Conservation (phyloP, 2,888 invertebrate species). For the Rutpela maculata region DNA sequence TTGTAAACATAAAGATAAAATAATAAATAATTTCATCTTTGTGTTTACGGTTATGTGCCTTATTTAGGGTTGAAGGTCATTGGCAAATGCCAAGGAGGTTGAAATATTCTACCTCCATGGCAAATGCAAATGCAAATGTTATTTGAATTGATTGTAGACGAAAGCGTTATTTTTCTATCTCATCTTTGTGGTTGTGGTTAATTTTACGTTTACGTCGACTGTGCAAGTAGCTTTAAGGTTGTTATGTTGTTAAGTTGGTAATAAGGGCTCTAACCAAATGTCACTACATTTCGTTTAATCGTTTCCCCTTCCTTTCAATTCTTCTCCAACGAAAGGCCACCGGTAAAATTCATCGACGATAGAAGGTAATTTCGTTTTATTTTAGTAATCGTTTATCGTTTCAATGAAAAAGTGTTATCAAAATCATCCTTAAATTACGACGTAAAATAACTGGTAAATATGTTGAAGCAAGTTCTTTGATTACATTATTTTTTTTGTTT, state of each 20-base stretch:
- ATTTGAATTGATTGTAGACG: too few species aligned
- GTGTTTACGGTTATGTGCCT: too few species aligned
- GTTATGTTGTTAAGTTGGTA: not conserved
- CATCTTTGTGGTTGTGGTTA: too few species aligned
- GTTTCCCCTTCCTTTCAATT: conserved; percentile 12
- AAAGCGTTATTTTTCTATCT: too few species aligned
- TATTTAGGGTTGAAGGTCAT: too few species aligned
- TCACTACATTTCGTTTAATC: not conserved
- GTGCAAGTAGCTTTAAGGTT: too few species aligned
- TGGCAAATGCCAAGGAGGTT: too few species aligned
- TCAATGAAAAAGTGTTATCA: not conserved
- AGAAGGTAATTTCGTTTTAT: conserved; percentile 43
- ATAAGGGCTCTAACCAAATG: not conserved
- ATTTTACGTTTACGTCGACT: too few species aligned
- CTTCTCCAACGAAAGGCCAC: conserved; percentile 13
- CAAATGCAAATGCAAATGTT: too few species aligned
- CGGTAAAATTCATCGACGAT: not conserved
- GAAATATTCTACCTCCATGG: too few species aligned
- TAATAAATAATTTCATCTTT: too few species aligned
- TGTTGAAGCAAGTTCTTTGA: not conserved
- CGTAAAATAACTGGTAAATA: not conserved
- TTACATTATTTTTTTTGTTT: conserved; percentile 20
- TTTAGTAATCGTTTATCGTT: conserved; percentile 30
- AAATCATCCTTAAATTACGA: not conserved
- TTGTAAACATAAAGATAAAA: too few species aligned